Evolutionary conservation across 2,888 invertebrate genomes (phyloP).

Genomic region (Aplocera efformata): DNA sequence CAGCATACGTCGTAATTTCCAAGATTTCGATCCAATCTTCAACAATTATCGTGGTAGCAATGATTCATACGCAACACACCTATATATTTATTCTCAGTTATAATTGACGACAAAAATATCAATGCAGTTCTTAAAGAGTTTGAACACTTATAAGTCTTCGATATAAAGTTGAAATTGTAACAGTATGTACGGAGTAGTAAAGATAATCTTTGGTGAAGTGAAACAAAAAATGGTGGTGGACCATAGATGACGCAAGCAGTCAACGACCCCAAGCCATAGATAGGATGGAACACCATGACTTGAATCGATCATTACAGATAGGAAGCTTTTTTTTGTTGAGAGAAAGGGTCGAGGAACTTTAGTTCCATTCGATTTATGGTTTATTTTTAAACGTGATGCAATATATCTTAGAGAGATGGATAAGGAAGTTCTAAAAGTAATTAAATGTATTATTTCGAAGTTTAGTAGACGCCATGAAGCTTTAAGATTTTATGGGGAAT

Average conservation of each 20-base stretch:
- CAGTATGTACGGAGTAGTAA: slow-evolving; percentile 1
- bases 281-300: slow-evolving; percentile 50
- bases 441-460: neutral
- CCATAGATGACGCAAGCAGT: slow-evolving; percentile 66
- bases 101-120: slow-evolving; percentile 17
- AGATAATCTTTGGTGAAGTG: slow-evolving; percentile 37
- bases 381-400: slow-evolving; percentile 22
- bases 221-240: slow-evolving; percentile 52
- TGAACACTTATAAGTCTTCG: neutral
- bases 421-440: neutral
- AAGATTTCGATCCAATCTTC: no score
- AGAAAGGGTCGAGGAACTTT: slow-evolving; percentile 37
- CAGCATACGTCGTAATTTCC: no score
- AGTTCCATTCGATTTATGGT: slow-evolving; percentile 13
- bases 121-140: slow-evolving; percentile 3
- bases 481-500: no score
- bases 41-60: slow-evolving; percentile 23
- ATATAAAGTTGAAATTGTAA: slow-evolving; percentile 21
- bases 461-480: no score
- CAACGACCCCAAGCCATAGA: slow-evolving; percentile 53
- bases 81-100: slow-evolving; percentile 23
- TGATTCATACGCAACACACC: slow-evolving; percentile 33
- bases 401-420: slow-evolving; percentile 14
- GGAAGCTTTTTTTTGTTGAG: slow-evolving; percentile 30
- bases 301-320: slow-evolving; percentile 46